phyloP scores from a whole-genome alignment of 2,888 invertebrate species.

The Pollenia griseotomentosa region DNA sequence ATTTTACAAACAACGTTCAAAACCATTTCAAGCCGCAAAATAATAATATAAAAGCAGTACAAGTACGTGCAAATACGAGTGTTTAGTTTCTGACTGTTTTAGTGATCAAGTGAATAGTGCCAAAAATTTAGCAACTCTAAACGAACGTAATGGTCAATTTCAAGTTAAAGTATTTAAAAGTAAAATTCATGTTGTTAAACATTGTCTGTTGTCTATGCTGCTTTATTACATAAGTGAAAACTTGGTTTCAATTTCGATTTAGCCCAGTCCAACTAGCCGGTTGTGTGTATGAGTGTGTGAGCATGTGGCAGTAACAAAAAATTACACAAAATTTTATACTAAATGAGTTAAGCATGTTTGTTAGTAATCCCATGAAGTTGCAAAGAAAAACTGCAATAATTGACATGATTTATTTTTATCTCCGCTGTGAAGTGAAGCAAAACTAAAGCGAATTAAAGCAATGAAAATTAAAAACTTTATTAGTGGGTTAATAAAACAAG shows the following conservation, averaged over 20 bases:
- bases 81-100: constrained; percentile 1
- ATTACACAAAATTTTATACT: not conserved
- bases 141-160: constrained; percentile 56
- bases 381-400: constrained; percentile 51
- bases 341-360: constrained; percentile 13
- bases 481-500: constrained; percentile 53
- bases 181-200: not conserved
- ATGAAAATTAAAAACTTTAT: constrained; percentile 52
- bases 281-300: not conserved
- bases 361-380: not conserved
- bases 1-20: not conserved
- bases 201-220: constrained; percentile 6
- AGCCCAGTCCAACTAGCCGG: constrained; percentile 27
- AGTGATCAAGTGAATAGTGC: constrained; percentile 22
- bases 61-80: constrained; percentile 6
- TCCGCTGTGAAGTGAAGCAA: constrained; percentile 8
- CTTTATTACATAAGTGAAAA: constrained; percentile 64
- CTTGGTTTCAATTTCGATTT: constrained; percentile 30
- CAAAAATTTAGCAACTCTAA: constrained; percentile 24
- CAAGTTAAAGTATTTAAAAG: constrained; percentile 35
- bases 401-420: constrained; percentile 53
- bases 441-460: constrained; percentile 2
- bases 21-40: not conserved
- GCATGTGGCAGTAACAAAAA: not conserved
- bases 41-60: not conserved